These are phyloP conservation scores for Octodonta nipae DNA, from an alignment of 2,888 invertebrate genomes.

Conservation along the genomic window DNA sequence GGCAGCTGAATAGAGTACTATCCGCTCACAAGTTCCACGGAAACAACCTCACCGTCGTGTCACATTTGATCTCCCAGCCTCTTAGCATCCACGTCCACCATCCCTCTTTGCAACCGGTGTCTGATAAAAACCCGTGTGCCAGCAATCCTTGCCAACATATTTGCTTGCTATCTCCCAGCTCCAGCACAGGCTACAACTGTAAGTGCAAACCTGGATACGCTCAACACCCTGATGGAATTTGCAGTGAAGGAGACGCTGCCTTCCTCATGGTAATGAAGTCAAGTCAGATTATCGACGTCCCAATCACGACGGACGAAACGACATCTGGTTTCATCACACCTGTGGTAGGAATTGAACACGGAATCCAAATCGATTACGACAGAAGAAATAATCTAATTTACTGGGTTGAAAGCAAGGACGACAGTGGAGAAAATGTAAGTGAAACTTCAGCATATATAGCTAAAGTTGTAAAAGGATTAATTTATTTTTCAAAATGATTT, in stretches of 20 bases:
- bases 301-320: slow-evolving; percentile 60
- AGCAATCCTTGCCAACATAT: slow-evolving; percentile 71
- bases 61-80: slow-evolving; percentile 87
- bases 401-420: slow-evolving; percentile 72
- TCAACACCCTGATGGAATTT: slow-evolving; percentile 50
- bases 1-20: slow-evolving; percentile 77
- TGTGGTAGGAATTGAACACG: slow-evolving; percentile 77
- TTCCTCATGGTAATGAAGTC: slow-evolving; percentile 84
- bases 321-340: slow-evolving; percentile 70
- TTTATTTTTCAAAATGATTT: too few relatives aligned
- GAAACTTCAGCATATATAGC: background rate
- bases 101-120: slow-evolving; percentile 77
- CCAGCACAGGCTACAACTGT: slow-evolving; percentile 62
- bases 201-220: slow-evolving; percentile 83
- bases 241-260: slow-evolving; percentile 72
- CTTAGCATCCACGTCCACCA: slow-evolving; percentile 91
- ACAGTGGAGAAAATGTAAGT: slow-evolving; percentile 53
- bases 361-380: slow-evolving; percentile 84
- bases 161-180: slow-evolving; percentile 74
- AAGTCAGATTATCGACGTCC: slow-evolving; percentile 76
- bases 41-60: slow-evolving; percentile 82
- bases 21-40: slow-evolving; percentile 85
- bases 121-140: slow-evolving; percentile 65
- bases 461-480: too few relatives aligned
- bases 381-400: slow-evolving; percentile 69